These are phyloP conservation scores for Oreortyx pictus DNA, from an alignment of 2,797 vertebrate genomes.

Conservation along the genomic window DNA sequence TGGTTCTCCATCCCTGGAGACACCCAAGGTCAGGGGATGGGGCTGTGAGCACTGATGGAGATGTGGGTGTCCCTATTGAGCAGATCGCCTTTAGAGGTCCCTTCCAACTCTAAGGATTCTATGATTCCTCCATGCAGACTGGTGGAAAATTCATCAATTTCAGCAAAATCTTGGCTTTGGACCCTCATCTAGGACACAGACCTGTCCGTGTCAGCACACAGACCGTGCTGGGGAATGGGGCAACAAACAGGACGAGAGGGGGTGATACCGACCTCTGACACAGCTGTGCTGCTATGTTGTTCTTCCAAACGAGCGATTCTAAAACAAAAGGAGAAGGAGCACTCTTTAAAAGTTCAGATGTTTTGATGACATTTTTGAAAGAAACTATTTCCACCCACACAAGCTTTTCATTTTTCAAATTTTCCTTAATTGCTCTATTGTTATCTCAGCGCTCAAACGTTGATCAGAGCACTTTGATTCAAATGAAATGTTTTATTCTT, in stretches of 20 bases:
- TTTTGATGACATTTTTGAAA: slow-evolving; percentile 57
- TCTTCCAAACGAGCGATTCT: slow-evolving; percentile 41
- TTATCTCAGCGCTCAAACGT: slow-evolving; percentile 59
- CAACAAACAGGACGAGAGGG: neutral
- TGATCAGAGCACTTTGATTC: slow-evolving; percentile 54
- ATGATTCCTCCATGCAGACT: neutral
- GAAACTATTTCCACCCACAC: slow-evolving; percentile 48
- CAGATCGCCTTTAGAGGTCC: too few relatives aligned
- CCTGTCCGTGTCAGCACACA: neutral
- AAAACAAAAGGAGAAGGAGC: slow-evolving; percentile 30
- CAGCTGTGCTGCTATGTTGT: neutral
- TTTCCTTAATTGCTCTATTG: slow-evolving; percentile 69
- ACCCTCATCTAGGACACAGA: neutral
- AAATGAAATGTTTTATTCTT: slow-evolving; percentile 51
- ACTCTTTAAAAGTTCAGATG: slow-evolving; percentile 18
- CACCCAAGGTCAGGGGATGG: too few relatives aligned
- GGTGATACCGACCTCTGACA: neutral
- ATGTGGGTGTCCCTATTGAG: too few relatives aligned
- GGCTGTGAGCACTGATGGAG: too few relatives aligned
- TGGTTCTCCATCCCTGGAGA: too few relatives aligned
- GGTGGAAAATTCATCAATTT: neutral
- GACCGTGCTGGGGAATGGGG: neutral
- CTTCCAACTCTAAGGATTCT: too few relatives aligned
- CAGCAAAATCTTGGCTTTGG: neutral
- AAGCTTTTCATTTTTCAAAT: slow-evolving; percentile 41